Evolutionary conservation across 2,113 vertebrate species (phyloP).

Genomic region (Brachionichthys hirsutus): DNA sequence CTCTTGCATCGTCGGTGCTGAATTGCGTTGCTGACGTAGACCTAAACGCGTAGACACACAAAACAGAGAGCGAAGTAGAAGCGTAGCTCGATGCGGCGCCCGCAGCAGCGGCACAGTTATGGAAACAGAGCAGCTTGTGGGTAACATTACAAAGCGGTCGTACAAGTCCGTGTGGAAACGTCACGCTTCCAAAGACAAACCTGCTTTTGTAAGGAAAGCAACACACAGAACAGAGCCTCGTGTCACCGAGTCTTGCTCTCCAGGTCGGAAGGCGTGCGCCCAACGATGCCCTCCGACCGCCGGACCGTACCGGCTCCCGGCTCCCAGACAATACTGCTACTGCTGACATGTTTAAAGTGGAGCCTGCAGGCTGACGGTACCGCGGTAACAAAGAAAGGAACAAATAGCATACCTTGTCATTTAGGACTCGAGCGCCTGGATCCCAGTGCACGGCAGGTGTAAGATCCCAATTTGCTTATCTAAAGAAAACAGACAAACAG

Average conservation of each 20-base stretch:
- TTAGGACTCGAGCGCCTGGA: constrained; percentile 67
- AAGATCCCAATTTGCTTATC: constrained; percentile 47
- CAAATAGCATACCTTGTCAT: constrained; percentile 71
- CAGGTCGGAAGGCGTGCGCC: constrained; percentile 1
- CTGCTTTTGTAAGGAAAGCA: constrained; percentile 12
- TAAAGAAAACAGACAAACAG: constrained; percentile 25
- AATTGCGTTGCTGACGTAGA: too few species aligned
- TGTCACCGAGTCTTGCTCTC: not conserved
- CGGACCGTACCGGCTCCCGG: too few species aligned
- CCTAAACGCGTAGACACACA: too few species aligned
- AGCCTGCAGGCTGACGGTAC: not conserved
- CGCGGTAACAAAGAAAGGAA: not conserved
- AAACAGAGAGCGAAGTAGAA: too few species aligned
- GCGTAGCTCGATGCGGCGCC: not conserved
- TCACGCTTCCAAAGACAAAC: constrained; percentile 14
- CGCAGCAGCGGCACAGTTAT: constrained; percentile 1
- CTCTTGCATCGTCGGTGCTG: not conserved
- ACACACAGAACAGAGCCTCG: not conserved
- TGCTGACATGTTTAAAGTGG: not conserved
- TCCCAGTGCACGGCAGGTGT: constrained; percentile 50
- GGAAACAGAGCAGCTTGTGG: constrained; percentile 7
- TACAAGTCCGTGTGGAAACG: constrained; percentile 23
- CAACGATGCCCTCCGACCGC: too few species aligned
- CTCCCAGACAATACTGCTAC: too few species aligned
- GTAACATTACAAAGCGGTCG: constrained; percentile 7